A percentile compares a stretch with the other conserved stretches of the same genome.
Evolutionary conservation across 2,113 vertebrate genomes (phyloP).

Genomic region (Brachyistius frenatus): DNA sequence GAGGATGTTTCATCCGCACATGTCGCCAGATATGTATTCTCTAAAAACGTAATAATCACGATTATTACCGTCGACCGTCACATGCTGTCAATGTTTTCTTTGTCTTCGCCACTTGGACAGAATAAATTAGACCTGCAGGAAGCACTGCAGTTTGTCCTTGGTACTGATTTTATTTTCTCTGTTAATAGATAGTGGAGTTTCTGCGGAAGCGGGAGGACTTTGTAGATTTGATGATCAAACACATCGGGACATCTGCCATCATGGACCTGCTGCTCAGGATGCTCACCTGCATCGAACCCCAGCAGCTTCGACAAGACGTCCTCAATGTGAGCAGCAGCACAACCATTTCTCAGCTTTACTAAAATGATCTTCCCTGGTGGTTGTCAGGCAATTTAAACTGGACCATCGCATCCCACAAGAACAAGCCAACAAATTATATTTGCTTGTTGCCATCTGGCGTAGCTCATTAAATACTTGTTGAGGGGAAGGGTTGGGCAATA

Average conservation of each 20-base stretch:
- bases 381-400: no score
- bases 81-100: no score
- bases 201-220: constrained; percentile 95
- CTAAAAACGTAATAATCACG: no score
- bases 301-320: constrained; percentile 96
- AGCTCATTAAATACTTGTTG: no score
- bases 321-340: constrained; percentile 87
- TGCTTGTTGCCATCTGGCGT: no score
- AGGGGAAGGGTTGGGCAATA: no score
- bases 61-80: no score
- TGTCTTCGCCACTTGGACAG: no score
- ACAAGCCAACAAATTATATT: no score
- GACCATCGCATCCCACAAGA: no score
- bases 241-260: constrained; percentile 98
- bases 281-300: constrained; percentile 97
- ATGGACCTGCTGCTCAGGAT: constrained; percentile 98
- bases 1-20: neutral
- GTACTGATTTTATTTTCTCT: constrained; percentile 4
- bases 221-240: constrained; percentile 97
- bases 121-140: no score
- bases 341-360: neutral
- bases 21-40: no score
- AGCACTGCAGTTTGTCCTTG: neutral
- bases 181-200: constrained; percentile 93
- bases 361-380: neutral